phyloP scores from a whole-genome alignment of 2,113 vertebrate species.

The Coptodon rendalli region DNA sequence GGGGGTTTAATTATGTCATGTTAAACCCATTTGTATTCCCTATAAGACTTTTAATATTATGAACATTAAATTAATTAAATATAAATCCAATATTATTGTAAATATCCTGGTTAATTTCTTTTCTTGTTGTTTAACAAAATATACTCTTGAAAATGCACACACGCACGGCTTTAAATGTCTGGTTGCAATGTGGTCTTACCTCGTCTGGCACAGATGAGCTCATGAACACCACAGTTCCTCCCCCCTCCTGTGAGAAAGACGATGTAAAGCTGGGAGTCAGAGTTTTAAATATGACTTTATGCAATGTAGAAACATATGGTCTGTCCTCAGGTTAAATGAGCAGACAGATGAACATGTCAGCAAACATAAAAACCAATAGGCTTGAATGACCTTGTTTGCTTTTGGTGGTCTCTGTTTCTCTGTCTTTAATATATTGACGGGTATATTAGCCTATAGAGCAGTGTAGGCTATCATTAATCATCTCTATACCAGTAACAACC shows the following conservation, averaged over 20 bases:
- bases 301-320: slow-evolving; percentile 8
- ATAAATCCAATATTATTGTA: not conserved
- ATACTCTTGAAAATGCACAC: not conserved
- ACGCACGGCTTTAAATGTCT: not conserved
- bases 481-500: not conserved
- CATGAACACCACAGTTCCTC: slow-evolving; percentile 92
- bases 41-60: not conserved
- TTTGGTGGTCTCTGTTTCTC: not conserved
- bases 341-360: slow-evolving; percentile 7
- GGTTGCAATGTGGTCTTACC: slow-evolving; percentile 67
- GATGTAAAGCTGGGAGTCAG: not conserved
- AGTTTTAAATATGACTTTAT: not conserved
- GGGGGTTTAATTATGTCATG: not conserved
- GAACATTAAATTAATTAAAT: not conserved
- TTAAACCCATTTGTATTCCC: not conserved
- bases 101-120: not conserved
- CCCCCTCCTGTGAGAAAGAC: slow-evolving; percentile 81
- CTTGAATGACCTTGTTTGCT: not conserved
- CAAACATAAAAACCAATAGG: not conserved
- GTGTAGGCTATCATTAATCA: not conserved
- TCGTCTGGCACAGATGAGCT: slow-evolving; percentile 95
- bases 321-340: not conserved
- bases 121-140: not conserved
- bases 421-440: not conserved
- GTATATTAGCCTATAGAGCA: not conserved